Conservation (phyloP, 1,140 invertebrate species). For the Drosophila saltans region DNA sequence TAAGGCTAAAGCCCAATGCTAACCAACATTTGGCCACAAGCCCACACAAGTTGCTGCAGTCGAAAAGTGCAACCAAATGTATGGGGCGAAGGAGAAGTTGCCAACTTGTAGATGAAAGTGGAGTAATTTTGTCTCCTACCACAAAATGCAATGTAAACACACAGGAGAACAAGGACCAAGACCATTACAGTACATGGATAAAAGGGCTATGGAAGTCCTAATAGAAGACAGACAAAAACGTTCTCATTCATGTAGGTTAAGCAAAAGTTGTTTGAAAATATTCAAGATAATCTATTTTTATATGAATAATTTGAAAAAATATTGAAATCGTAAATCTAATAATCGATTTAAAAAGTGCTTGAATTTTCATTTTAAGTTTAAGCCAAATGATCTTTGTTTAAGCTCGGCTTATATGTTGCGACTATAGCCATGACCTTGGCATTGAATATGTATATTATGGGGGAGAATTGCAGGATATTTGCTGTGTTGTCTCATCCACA, state of each 20-base stretch:
- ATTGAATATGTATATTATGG: neutral
- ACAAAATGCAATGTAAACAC: constrained; percentile 5
- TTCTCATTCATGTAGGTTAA: neutral
- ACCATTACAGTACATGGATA: neutral
- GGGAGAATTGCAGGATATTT: no score
- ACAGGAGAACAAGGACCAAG: constrained; percentile 3
- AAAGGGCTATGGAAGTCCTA: neutral
- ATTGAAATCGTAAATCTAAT: no score
- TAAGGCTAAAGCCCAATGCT: constrained; percentile 64
- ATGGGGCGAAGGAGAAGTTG: neutral
- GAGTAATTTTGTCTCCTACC: neutral
- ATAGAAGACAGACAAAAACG: neutral
- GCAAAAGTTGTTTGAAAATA: no score
- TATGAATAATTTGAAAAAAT: no score
- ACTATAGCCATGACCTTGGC: neutral
- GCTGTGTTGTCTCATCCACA: neutral
- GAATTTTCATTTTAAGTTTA: no score
- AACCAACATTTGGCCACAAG: constrained; percentile 78
- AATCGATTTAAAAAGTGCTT: no score
- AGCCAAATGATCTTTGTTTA: no score
- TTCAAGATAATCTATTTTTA: no score
- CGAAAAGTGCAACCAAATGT: constrained; percentile 68
- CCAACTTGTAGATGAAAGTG: neutral
- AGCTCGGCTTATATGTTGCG: neutral
- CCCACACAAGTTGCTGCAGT: constrained; percentile 57